Conservation (phyloP, 1,140 invertebrate genomes). For the Notospermus geniculatus region DNA sequence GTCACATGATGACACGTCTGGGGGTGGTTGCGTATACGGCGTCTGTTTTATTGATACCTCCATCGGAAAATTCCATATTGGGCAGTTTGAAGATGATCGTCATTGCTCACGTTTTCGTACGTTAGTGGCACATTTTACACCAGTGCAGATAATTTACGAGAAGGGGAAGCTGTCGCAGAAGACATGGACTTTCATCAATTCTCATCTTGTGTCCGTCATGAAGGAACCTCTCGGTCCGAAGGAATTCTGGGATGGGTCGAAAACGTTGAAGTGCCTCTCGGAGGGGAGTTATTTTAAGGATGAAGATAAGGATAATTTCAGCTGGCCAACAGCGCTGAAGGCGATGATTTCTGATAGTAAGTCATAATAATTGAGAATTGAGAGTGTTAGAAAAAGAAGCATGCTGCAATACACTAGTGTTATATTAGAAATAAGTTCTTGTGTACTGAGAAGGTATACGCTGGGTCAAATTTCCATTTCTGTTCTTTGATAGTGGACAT, state of each 20-base stretch:
- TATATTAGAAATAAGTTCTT: no score
- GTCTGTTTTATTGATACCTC: constrained; percentile 94
- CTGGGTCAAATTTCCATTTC: no score
- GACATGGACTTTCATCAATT: constrained; percentile 67
- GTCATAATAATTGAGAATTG: no score
- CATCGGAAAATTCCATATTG: constrained; percentile 84
- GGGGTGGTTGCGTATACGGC: constrained; percentile 62
- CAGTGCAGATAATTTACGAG: constrained; percentile 78
- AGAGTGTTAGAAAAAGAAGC: no score
- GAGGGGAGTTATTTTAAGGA: constrained; percentile 77
- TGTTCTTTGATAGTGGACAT: not conserved
- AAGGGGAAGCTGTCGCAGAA: constrained; percentile 61
- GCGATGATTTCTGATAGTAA: constrained; percentile 70
- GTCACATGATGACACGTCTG: constrained; percentile 29
- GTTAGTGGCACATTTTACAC: constrained; percentile 83
- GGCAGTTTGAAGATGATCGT: constrained; percentile 90
- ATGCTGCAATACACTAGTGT: no score
- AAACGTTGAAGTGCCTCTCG: constrained; percentile 69
- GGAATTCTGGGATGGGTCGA: constrained; percentile 75
- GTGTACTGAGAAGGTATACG: no score
- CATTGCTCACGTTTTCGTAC: constrained; percentile 84
- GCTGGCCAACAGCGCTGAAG: constrained; percentile 62
- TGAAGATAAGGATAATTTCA: constrained; percentile 23
- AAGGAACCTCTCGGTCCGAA: constrained; percentile 67
- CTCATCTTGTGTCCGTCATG: constrained; percentile 64